These are phyloP conservation scores for Danaus melanippus DNA, from an alignment of 1,140 invertebrate genomes.

Conservation along the genomic window DNA sequence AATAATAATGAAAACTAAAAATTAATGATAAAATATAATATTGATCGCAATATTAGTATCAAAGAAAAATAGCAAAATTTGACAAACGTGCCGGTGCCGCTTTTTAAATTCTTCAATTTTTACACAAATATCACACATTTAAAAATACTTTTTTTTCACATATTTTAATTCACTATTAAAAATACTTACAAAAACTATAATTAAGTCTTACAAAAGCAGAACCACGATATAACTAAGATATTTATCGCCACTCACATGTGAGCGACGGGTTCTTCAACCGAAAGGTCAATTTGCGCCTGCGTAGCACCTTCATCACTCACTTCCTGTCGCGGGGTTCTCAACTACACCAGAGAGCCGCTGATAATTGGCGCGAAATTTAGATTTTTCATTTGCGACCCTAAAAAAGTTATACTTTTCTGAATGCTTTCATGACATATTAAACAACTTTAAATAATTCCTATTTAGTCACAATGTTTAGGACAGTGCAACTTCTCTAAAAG, in stretches of 20 bases:
- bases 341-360: constrained; percentile 45
- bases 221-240: constrained; percentile 66
- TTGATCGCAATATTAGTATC: constrained; percentile 29
- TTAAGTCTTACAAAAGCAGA: constrained; percentile 55
- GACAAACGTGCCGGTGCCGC: constrained; percentile 69
- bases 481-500: too few species aligned
- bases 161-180: constrained; percentile 57
- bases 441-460: too few species aligned
- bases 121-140: constrained; percentile 56
- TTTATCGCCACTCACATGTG: constrained; percentile 74
- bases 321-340: constrained; percentile 71
- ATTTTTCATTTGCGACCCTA: constrained; percentile 3
- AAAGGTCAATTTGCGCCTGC: constrained; percentile 73
- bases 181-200: constrained; percentile 69
- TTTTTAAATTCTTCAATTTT: constrained; percentile 46
- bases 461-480: too few species aligned
- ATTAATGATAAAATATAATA: too few species aligned
- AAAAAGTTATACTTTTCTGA: too few species aligned
- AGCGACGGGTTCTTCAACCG: constrained; percentile 73
- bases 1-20: too few species aligned
- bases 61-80: constrained; percentile 55
- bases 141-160: constrained; percentile 44
- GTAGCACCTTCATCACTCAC: constrained; percentile 71
- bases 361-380: constrained; percentile 45
- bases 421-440: too few species aligned